Percentiles rank a stretch among this genome's conserved stretches.
Evolutionary conservation across 2,888 invertebrate species (phyloP).

Genomic region (Xestia c-nigrum): DNA sequence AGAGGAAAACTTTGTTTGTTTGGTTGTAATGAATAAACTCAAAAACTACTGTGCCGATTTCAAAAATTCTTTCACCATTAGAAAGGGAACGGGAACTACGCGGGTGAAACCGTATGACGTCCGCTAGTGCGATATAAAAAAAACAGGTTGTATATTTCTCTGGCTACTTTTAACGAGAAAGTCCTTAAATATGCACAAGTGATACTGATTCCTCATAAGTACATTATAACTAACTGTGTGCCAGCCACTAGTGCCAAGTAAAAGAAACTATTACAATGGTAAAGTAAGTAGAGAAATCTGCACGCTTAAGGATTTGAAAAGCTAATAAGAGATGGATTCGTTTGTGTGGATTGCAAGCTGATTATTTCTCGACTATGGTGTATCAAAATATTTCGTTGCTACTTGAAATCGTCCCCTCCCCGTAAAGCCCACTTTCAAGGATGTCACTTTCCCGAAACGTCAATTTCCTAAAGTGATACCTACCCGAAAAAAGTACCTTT

Average conservation of each 20-base stretch:
- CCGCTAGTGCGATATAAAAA: too few relatives aligned
- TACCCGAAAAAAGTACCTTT: too few relatives aligned
- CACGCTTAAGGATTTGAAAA: constrained; percentile 22
- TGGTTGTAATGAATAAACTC: too few relatives aligned
- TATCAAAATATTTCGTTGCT: neutral
- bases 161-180: neutral
- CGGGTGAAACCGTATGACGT: too few relatives aligned
- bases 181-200: neutral
- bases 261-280: constrained; percentile 12
- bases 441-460: too few relatives aligned
- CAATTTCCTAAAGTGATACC: too few relatives aligned
- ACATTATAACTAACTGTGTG: neutral
- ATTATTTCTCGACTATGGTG: neutral
- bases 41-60: too few relatives aligned
- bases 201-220: neutral
- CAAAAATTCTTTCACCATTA: too few relatives aligned
- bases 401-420: neutral
- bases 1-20: too few relatives aligned
- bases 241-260: constrained; percentile 16
- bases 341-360: neutral
- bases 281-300: constrained; percentile 47
- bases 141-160: too few relatives aligned
- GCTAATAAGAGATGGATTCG: constrained; percentile 38
- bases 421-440: too few relatives aligned
- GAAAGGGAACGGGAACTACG: too few relatives aligned